Evolutionary conservation across 2,888 invertebrate species (phyloP).

Genomic region (Cosmorhoe ocellata): DNA sequence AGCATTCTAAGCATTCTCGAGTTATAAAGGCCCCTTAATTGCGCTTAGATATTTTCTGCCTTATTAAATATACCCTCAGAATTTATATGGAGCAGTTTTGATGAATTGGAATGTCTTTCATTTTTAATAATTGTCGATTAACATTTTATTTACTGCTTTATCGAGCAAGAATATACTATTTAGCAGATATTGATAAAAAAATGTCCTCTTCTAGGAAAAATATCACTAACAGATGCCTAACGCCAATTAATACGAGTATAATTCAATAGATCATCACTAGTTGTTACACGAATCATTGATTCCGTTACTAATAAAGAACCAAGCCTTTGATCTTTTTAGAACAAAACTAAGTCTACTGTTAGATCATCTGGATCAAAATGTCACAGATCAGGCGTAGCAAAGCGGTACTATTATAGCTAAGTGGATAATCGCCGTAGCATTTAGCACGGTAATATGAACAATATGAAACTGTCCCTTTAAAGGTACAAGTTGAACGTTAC

Average conservation of each 20-base stretch:
- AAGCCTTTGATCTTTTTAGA: background rate
- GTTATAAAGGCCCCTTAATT: conserved; percentile 72
- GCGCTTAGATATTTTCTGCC: conserved; percentile 66
- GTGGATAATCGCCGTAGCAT: conserved; percentile 46
- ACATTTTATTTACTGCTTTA: background rate
- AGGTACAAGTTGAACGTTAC: conserved; percentile 47
- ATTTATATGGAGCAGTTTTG: conserved; percentile 52
- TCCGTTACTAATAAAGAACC: background rate
- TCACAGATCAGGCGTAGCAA: conserved; percentile 17
- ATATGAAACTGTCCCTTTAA: conserved; percentile 53
- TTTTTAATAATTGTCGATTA: background rate
- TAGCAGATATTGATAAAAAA: too few relatives aligned
- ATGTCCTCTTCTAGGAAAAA: too few relatives aligned
- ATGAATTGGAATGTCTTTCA: conserved; percentile 31
- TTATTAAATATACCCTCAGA: conserved; percentile 63
- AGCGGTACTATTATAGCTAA: conserved; percentile 48
- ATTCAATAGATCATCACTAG: too few relatives aligned
- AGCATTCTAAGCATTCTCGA: conserved; percentile 74
- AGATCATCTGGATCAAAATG: conserved; percentile 5
- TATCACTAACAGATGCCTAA: too few relatives aligned
- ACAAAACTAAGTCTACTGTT: background rate
- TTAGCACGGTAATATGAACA: conserved; percentile 58
- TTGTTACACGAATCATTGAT: too few relatives aligned
- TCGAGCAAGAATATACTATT: background rate
- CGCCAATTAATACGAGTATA: too few relatives aligned